Evolutionary conservation across 2,888 invertebrate genomes (phyloP).

Genomic region (Drosophila multiciliata): DNA sequence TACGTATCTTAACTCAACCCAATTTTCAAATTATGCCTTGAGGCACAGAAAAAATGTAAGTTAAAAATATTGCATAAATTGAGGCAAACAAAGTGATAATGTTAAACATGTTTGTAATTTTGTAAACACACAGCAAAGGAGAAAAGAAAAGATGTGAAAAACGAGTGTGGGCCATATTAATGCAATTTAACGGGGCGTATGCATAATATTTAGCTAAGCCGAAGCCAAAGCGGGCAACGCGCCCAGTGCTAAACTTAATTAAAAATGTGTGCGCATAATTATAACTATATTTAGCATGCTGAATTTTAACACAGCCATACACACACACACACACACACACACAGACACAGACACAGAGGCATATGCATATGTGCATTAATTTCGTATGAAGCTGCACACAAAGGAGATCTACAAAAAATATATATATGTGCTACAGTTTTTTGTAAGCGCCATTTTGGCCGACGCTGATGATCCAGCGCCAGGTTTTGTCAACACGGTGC

Average conservation of each 20-base stretch:
- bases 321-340: constrained; percentile 23
- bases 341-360: constrained; percentile 6
- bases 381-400: constrained; percentile 71
- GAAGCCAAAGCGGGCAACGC: constrained; percentile 47
- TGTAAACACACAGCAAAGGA: constrained; percentile 39
- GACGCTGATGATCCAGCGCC: constrained; percentile 69
- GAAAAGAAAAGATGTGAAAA: constrained; percentile 7
- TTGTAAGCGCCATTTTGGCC: constrained; percentile 65
- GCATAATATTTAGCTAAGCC: constrained; percentile 75
- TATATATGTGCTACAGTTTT: constrained; percentile 59
- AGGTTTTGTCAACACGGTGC: constrained; percentile 71
- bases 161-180: constrained; percentile 60
- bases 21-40: constrained; percentile 31
- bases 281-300: constrained; percentile 78
- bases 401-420: constrained; percentile 63
- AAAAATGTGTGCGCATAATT: constrained; percentile 80
- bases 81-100: constrained; percentile 51
- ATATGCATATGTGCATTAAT: constrained; percentile 66
- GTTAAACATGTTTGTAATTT: constrained; percentile 71
- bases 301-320: constrained; percentile 36
- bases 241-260: constrained; percentile 73
- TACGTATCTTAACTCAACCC: constrained; percentile 24
- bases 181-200: constrained; percentile 78
- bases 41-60: constrained; percentile 16
- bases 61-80: constrained; percentile 50